Evolutionary conservation across 2,113 vertebrate species (phyloP).

Genomic region (Phoenicopterus ruber): DNA sequence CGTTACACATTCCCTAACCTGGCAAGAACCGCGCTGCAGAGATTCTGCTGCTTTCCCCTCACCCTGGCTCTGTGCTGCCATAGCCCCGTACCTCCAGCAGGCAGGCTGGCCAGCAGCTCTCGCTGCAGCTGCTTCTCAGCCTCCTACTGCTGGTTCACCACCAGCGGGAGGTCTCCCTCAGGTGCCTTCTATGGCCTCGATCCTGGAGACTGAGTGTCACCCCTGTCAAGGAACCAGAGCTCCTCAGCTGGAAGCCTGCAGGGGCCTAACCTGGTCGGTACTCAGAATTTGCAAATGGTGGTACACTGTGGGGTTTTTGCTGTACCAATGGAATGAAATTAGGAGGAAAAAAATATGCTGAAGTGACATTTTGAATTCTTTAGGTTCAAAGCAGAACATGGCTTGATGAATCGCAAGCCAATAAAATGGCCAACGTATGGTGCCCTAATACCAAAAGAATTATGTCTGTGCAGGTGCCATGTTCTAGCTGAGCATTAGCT

Average conservation of each 20-base stretch:
- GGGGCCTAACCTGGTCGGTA: neutral
- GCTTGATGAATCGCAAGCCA: neutral
- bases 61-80: neutral
- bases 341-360: neutral
- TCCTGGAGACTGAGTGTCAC: neutral
- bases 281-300: neutral
- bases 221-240: neutral
- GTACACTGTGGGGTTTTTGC: neutral
- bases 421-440: neutral
- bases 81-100: neutral
- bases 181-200: neutral
- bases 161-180: neutral
- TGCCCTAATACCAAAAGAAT: neutral
- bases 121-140: conserved; percentile 10
- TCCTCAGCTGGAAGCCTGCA: neutral
- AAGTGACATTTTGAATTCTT: neutral
- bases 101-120: neutral
- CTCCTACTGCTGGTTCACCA: neutral
- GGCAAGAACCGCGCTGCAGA: neutral
- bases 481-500: neutral
- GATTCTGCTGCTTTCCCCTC: conserved; percentile 1
- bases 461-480: neutral
- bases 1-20: conserved; percentile 52
- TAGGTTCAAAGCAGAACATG: neutral
- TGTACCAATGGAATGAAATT: neutral